These are phyloP conservation scores for Lycocerus yunnanus DNA, from an alignment of 2,888 invertebrate species.

Conservation along the genomic window DNA sequence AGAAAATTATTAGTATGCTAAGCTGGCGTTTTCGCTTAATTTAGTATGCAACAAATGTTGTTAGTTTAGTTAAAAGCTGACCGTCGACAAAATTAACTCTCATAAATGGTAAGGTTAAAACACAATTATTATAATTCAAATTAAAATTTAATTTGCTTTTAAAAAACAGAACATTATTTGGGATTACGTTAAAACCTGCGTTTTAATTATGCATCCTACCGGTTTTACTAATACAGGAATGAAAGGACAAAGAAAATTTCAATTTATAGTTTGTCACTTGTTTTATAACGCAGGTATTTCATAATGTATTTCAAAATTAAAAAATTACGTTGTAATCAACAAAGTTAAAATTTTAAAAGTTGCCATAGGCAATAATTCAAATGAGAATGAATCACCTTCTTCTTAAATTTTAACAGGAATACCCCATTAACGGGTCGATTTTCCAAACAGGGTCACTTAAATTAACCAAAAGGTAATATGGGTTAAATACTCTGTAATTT, in stretches of 20 bases:
- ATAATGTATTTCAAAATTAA: background rate
- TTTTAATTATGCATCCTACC: background rate
- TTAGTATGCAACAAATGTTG: constrained; percentile 41
- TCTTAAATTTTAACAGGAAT: background rate
- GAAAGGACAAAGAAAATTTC: constrained; percentile 1
- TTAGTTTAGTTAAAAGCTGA: constrained; percentile 43
- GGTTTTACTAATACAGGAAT: background rate
- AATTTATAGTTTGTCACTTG: background rate
- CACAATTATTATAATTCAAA: background rate
- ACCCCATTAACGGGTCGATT: background rate
- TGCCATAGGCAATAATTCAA: background rate
- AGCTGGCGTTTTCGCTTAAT: constrained; percentile 24
- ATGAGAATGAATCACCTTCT: background rate
- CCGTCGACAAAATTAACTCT: constrained; percentile 43
- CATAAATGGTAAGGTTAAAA: background rate
- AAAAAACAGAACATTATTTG: background rate
- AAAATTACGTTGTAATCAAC: too few species aligned
- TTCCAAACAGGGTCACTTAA: background rate
- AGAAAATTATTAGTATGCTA: constrained; percentile 9
- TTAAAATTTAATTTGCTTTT: background rate
- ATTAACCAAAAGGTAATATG: background rate
- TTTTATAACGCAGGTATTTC: background rate
- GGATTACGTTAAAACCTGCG: background rate
- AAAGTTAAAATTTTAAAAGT: background rate
- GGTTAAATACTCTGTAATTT: background rate